Evolutionary conservation across 2,888 invertebrate species (phyloP).

Genomic region (Odontocerum albicorne): DNA sequence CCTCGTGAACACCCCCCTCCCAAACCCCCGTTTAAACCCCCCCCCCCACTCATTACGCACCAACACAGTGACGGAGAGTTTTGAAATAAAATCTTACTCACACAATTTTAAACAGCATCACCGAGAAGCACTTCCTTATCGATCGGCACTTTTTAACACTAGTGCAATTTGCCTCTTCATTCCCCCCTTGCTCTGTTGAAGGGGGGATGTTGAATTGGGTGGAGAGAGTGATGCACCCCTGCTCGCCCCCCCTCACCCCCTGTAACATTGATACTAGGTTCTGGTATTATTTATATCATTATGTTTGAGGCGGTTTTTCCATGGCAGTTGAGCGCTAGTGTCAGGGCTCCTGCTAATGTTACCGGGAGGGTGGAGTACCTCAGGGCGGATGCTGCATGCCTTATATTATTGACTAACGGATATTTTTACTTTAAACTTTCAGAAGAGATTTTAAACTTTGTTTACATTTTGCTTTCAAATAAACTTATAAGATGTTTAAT

Average conservation of each 20-base stretch:
- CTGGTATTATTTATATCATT: conserved; percentile 38
- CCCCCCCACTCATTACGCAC: conserved; percentile 35
- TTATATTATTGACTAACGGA: no score
- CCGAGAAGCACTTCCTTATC: conserved; percentile 59
- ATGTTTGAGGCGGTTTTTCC: conserved; percentile 34
- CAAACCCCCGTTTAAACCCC: conserved; percentile 27
- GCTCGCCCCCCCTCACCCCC: conserved; percentile 36
- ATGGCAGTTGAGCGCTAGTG: conserved; percentile 27
- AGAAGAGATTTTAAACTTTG: no score
- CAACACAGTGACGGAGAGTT: conserved; percentile 42
- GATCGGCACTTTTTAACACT: conserved; percentile 64
- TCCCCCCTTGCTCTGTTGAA: conserved; percentile 35
- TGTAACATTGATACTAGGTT: conserved; percentile 39
- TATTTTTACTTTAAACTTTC: no score
- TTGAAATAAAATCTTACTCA: conserved; percentile 59
- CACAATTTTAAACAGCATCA: conserved; percentile 57
- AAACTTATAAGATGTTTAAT: no score
- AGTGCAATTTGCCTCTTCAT: conserved; percentile 42
- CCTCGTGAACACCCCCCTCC: conserved; percentile 18
- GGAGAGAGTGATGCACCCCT: conserved; percentile 32
- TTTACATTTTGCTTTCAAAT: no score
- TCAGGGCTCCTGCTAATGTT: background rate
- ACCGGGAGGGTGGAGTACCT: background rate
- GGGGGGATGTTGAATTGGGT: conserved; percentile 34
- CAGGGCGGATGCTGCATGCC: background rate